Evolutionary conservation across 2,888 invertebrate genomes (phyloP), one percentile per base, ranked within the genome.

Genomic region (Harpalus rufipes): DNA sequence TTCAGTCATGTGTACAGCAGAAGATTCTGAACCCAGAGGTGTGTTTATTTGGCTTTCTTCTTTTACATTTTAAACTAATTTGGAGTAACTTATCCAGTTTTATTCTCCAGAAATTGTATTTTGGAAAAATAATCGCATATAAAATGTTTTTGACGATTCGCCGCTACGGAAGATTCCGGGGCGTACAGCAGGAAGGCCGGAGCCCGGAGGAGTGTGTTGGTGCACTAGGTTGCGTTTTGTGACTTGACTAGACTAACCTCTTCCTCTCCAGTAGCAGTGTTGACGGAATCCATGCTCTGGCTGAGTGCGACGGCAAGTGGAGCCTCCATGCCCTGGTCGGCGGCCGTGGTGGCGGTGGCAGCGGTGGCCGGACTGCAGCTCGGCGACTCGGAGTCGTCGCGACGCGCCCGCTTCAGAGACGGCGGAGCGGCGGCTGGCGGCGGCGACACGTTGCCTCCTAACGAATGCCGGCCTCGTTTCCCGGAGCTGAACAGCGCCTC

Each of bases 261-360:
- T 94, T 98, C 98, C 93, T 98, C 98, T 91, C 97, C 96, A 91
- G 97, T 96, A 90, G 96, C 95, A 89, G 97, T 97, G 93, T 98
- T 98, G 91, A 98, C 98, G 89, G 97, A 98, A 93, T 98, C 98
- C 97, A 98, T 98, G 93, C 97, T 98, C 93, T 98, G 98, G 91
- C 97, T 97, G 90, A 97, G 94, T 90, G 97, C 96, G 91, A 95
- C 93, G 90, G 94, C 94, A 88, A 94, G 94, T 88, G 94, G 93
- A 88, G 95, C 94, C 91, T 94, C 94, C 92, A 94, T 94, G 90
- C 92, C 92, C 90, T 92, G 91, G 89, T 91, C 90, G 87, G 90
- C 89, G 87, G 89, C 89, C 89, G 88, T 89, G 87, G 89, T 89
- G 87, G 89, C 89, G 83, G 91, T 91, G 87, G 91, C 91, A 87